Evolutionary conservation across 1,140 invertebrate species (phyloP), one percentile per base, ranked within the genome.

Genomic region (Atta colombica): DNA sequence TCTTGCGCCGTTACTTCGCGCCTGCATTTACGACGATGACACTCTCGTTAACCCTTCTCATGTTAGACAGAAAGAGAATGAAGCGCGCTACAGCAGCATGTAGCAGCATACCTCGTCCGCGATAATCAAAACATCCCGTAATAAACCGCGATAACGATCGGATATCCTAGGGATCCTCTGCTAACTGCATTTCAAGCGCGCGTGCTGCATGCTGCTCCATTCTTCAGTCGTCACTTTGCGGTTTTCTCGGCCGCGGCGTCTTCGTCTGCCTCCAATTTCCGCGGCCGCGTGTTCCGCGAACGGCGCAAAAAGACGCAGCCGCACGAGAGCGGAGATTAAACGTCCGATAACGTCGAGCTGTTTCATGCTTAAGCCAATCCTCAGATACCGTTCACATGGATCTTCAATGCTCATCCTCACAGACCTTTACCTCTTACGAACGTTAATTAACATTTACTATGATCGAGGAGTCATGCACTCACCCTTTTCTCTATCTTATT

Each of bases 91-190:
- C 49, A 16, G 49, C 49, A 51, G 77, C 63, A 16, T 21, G 49
- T 21, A 77, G 45, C 28, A 14, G 55, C 55, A 6, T 14, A 35
- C n/a, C 35, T 18, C 74, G 55, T 80, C 39, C 80, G 39, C 69
- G 80, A 61, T 84, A 84, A 75, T 84, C 80, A 74, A 84, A 84
- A 84, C 80, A 84, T 74, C 69, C 55, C 55, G 80, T 84, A 84
- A 84, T 84, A 84, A 84, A 60, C 58, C 68, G 69, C 69, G 80
- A 84, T 84, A 84, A 75, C 55, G 80, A 84, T 84, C 80, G 80
- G 25, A 28, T 51, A 75, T 60, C 60, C 55, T 61, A 60, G 68
- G 31, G 39, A 60, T 72, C 7, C 55, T n/a, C 80, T 55, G 80
- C 18, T 75, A 74, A 35, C 45, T 84, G 39, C 51, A 39, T 28